A percentile compares a stretch with the other conserved stretches of the same genome.
Evolutionary conservation across 2,888 invertebrate genomes (phyloP).

Genomic region (Cheilosia soror): DNA sequence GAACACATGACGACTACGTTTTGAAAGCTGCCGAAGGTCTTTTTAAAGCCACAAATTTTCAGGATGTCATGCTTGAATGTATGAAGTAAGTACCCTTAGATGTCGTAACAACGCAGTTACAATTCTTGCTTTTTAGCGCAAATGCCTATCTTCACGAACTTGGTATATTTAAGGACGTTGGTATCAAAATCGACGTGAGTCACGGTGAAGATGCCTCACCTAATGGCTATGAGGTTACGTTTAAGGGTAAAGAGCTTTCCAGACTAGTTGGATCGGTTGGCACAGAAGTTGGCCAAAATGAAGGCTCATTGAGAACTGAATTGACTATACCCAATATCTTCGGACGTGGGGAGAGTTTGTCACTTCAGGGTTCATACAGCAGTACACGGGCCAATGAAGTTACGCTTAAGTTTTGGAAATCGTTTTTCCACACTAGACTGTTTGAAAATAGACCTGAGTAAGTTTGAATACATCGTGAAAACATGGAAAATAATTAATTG

Average conservation of each 20-base stretch:
- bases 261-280: constrained; percentile 93
- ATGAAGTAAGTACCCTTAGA: constrained; percentile 85
- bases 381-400: constrained; percentile 92
- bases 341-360: constrained; percentile 94
- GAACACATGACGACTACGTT: constrained; percentile 96
- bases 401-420: constrained; percentile 92
- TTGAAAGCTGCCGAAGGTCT: constrained; percentile 91
- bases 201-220: constrained; percentile 90
- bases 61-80: constrained; percentile 90
- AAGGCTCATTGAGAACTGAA: constrained; percentile 90
- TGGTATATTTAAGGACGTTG: constrained; percentile 95
- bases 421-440: constrained; percentile 89
- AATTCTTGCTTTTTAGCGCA: constrained; percentile 84
- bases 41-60: constrained; percentile 93
- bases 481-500: background rate
- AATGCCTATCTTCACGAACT: constrained; percentile 91
- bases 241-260: constrained; percentile 92
- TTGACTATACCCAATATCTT: constrained; percentile 92
- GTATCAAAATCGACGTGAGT: constrained; percentile 94
- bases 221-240: constrained; percentile 92
- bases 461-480: constrained; percentile 80
- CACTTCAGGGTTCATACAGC: constrained; percentile 93
- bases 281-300: constrained; percentile 95
- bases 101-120: background rate
- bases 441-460: constrained; percentile 86